Evolutionary conservation across 2,888 invertebrate species (phyloP), one percentile per base, ranked within the genome.

Genomic region (Andrena trimmerana): DNA sequence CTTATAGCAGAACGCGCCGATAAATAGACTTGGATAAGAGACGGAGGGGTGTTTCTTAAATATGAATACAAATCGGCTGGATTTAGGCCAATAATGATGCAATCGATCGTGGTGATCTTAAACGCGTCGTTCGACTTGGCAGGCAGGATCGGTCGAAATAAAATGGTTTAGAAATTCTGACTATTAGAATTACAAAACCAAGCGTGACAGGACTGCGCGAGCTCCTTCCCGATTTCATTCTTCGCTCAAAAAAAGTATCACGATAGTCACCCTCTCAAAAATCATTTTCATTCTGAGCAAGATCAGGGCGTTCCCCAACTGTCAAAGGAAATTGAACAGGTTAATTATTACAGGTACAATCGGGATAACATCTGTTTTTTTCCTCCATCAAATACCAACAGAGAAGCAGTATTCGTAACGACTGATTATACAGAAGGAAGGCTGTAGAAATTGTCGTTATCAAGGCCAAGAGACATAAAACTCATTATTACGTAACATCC

Each of bases 101-200:
- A 89, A 90, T 71, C 62, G 29, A 27, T 69, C 54, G 52, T 33
- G 65, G 77, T 69, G 82, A 75, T 83, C 78, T 65, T 80, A 52
- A 59, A 67, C 59, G 60, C 68, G 74, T 72, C 65, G 84, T 65
- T 60, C 78, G 77, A 84, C 72, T 85, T 89, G 82, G 83, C 85
- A 88, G 72, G 42, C 68, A 50, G 71, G 66, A 65, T 68, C 60
- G 59, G 59, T 63, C 78, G 81, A 83, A 81, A 81, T 81, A 85
- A 79, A 86, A 78, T 74, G 83, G 82, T 90, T 91, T 91, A 91
- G 91, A 92, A 92, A 93, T 91, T 88, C 84, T 86, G 72, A 73
- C 87, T 81, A 88, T 91, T 90, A 90, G 91, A 91, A 90, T 92
- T 90, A 90, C 92, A 91, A 92, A 92, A 90, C 81, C 68, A 31